Base-by-base conservation (phyloP, 2,797 vertebrate species). In the Heterohyrax brucei region DNA sequence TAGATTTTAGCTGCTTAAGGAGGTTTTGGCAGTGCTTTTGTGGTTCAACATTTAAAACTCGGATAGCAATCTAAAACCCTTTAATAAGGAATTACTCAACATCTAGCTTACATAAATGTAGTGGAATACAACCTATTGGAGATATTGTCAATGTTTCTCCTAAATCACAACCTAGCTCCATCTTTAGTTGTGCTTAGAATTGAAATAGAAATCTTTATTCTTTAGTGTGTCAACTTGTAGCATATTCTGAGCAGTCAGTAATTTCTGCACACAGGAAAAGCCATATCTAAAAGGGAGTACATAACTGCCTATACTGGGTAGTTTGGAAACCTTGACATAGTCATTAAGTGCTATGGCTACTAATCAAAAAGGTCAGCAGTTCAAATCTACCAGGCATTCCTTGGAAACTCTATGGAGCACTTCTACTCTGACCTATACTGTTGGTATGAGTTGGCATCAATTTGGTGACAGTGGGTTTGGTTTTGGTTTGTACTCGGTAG, bases 1-100 rank as follows among this genome's bases (percentile, higher is more conserved):
- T 83, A 95, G 97, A 95, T 98, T 98, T 98, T 95, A 97, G 95
- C 94, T 98, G 93, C 97, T 98, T 97, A 97, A 92, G 93, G 78
- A 88, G 96, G 93, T 97, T 98, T 98, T 90, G 97, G 96, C 70
- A 96, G 68, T 80, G 97, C 89, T 96, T 98, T 97, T 94, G 91
- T 95, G 79, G 89, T 95, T 98, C 30, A 66, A 91, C 97, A 96
- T 96, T 97, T 97, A 97, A 97, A 95, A 96, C 82, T 64, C 70
- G 96, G 86, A 91, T 95, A 86, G 85, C 87, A 80, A 98, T 93
- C 76, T 96, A 64, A 97, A 98, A 86, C 56, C 46, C 22, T 97
- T 98, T 93, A 95, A 94, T 59, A 96, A 93, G 19, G 28, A 97
- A 95, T 95, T 97, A 96, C 91, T 89, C 97, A 91, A 24, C 89